Evolutionary conservation across 2,113 vertebrate genomes (phyloP).

Genomic region (Galbula dea): DNA sequence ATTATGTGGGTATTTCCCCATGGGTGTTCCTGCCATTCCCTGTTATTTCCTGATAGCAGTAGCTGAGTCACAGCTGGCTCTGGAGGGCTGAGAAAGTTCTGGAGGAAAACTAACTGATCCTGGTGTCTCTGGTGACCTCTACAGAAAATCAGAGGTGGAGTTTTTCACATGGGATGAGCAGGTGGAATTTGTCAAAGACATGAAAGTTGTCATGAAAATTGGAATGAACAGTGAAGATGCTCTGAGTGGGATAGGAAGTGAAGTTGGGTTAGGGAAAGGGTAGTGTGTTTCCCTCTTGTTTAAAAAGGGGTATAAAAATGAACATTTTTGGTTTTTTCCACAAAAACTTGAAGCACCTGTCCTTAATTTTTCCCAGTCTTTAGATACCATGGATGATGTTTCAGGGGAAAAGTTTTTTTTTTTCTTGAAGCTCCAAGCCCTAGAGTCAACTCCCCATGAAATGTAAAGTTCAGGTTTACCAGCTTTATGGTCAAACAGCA

Average conservation of each 20-base stretch:
- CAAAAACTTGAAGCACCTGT: neutral
- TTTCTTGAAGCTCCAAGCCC: neutral
- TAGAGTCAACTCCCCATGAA: neutral
- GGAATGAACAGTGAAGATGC: neutral
- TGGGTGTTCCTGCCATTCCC: neutral
- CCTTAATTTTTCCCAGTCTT: neutral
- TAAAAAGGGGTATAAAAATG: neutral
- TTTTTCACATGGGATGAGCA: neutral
- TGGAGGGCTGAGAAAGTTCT: neutral
- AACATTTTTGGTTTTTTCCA: neutral
- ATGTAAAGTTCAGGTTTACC: neutral
- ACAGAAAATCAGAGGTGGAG: neutral
- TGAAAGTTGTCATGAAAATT: neutral
- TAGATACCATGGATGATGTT: neutral
- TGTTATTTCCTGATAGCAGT: neutral
- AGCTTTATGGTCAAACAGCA: neutral
- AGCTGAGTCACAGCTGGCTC: slow-evolving; percentile 3
- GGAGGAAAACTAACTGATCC: neutral
- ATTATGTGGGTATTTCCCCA: neutral
- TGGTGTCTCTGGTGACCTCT: neutral
- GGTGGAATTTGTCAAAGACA: neutral
- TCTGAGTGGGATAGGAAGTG: neutral
- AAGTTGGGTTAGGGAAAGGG: rapidly evolving
- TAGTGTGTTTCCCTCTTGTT: neutral
- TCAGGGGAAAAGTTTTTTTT: neutral